Evolutionary conservation across 2,113 vertebrate species (phyloP).

Genomic region (Cyprinus carpio): DNA sequence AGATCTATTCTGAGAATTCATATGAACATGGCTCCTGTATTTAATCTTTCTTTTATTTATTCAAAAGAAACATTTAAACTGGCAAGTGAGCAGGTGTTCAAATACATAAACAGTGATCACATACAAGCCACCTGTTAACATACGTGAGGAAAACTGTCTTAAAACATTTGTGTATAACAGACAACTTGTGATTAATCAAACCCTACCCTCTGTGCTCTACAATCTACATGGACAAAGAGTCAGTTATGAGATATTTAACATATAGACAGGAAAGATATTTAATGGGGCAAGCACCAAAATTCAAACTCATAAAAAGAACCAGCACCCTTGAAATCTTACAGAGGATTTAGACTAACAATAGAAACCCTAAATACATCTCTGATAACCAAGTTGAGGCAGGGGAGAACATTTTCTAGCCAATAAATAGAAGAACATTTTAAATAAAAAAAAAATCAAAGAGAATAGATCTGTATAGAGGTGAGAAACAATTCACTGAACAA

Average conservation of each 20-base stretch:
- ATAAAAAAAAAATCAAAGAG: constrained; percentile 54
- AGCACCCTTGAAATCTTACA: constrained; percentile 62
- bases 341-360: constrained; percentile 61
- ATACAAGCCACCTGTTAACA: neutral
- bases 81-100: constrained; percentile 15
- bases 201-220: constrained; percentile 71
- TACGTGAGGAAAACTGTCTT: constrained; percentile 30
- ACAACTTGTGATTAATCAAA: constrained; percentile 66
- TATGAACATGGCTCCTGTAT: constrained; percentile 14
- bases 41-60: neutral
- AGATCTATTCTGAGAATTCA: neutral
- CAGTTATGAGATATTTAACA: constrained; percentile 73
- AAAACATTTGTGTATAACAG: constrained; percentile 56
- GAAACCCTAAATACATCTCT: constrained; percentile 45
- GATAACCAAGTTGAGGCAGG: too few species aligned
- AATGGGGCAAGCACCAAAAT: constrained; percentile 68
- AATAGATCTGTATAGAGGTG: constrained; percentile 68
- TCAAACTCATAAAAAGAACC: neutral
- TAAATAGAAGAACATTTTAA: neutral
- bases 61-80: constrained; percentile 24
- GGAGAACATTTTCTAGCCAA: too few species aligned
- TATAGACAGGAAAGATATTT: constrained; percentile 64
- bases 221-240: constrained; percentile 73
- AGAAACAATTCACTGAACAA: constrained; percentile 65
- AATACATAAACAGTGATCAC: constrained; percentile 16